Conservation (phyloP, 2,797 vertebrate species). For the Chelidonichthys spinosus region DNA sequence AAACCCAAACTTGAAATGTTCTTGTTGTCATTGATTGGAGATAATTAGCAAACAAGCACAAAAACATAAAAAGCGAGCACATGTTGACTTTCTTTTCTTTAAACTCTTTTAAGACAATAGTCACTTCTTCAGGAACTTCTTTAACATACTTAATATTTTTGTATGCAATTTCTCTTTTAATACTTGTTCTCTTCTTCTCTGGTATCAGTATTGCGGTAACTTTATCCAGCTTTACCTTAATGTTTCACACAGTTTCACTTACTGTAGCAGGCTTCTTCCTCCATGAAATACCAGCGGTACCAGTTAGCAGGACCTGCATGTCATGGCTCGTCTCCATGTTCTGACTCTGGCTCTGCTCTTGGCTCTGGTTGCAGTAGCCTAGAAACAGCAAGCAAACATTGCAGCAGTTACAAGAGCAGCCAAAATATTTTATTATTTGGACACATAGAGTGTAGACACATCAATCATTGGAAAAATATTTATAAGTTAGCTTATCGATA, state of each 20-base stretch:
- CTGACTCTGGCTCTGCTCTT: slow-evolving; percentile 73
- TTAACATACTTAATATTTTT: slow-evolving; percentile 4
- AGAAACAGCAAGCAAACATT: slow-evolving; percentile 14
- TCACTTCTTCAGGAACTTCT: background rate
- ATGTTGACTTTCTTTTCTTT: background rate
- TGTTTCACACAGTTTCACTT: slow-evolving; percentile 63
- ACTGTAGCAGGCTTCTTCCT: slow-evolving; percentile 87
- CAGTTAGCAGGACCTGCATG: slow-evolving; percentile 89
- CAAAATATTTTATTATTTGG: background rate
- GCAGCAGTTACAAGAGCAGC: slow-evolving; percentile 7
- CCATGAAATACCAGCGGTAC: slow-evolving; percentile 93
- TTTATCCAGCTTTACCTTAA: background rate
- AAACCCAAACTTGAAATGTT: background rate
- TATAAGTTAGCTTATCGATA: background rate
- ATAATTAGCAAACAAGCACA: background rate
- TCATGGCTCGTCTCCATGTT: slow-evolving; percentile 52
- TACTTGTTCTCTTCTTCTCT: background rate
- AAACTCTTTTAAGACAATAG: background rate
- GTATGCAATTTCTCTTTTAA: background rate
- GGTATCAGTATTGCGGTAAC: background rate
- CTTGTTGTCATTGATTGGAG: background rate
- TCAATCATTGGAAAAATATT: background rate
- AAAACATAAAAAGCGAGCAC: background rate
- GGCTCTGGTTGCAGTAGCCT: slow-evolving; percentile 67
- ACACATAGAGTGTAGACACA: background rate